phyloP scores from a whole-genome alignment of 35 echinoderm and acorn worm genomes.

The Hemicentrotus pulcherrimus region DNA sequence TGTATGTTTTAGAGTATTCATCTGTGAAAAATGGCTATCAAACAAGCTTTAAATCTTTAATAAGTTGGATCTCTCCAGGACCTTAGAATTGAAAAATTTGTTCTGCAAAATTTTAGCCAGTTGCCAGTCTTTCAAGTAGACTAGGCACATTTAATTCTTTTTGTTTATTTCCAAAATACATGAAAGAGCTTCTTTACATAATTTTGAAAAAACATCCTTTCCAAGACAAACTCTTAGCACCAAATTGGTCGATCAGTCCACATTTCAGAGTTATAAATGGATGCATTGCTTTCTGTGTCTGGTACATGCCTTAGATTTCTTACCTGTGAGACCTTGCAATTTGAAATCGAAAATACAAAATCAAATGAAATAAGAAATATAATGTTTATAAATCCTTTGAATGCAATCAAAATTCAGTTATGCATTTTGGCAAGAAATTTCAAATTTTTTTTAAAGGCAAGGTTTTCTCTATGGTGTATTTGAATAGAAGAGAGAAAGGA shows the following conservation, averaged over 20 bases:
- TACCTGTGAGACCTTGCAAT: not conserved
- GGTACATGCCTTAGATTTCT: not conserved
- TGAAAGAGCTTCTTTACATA: not conserved
- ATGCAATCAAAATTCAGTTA: not conserved
- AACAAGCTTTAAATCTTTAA: too few species aligned
- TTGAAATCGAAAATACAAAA: not conserved
- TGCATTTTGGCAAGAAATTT: not conserved
- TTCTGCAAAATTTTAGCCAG: too few species aligned
- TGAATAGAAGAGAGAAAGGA: not conserved
- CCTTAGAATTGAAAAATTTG: too few species aligned
- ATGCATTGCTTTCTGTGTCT: not conserved
- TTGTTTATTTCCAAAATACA: not conserved
- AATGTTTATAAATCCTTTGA: not conserved
- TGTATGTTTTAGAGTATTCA: too few species aligned
- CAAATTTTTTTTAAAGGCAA: not conserved
- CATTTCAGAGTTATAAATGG: not conserved
- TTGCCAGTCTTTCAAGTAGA: too few species aligned
- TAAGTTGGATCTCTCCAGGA: too few species aligned
- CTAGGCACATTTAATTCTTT: too few species aligned
- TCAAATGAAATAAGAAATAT: not conserved
- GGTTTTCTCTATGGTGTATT: not conserved
- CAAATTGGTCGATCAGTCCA: not conserved
- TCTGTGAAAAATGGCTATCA: too few species aligned
- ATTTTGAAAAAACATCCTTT: not conserved
- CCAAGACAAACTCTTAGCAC: not conserved